Evolutionary conservation across 2,113 vertebrate species (phyloP).

Genomic region (Pseudorectes ferrugineus): DNA sequence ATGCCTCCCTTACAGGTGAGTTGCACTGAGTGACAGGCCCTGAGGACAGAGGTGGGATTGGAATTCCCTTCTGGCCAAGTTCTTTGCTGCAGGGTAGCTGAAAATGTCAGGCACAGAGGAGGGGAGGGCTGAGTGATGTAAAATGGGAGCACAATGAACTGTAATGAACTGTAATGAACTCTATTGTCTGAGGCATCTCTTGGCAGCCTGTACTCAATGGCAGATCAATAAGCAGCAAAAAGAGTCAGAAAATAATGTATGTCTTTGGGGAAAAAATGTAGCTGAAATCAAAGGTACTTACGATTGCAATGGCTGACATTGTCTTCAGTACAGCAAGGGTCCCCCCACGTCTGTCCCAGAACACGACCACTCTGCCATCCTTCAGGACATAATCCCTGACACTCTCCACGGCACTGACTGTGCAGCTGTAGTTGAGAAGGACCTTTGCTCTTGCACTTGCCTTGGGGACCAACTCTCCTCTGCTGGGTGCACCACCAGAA

Average conservation of each 20-base stretch:
- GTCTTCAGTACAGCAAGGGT: background rate
- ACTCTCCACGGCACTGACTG: background rate
- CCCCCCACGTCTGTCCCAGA: background rate
- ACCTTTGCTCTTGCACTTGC: background rate
- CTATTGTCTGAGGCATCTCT: background rate
- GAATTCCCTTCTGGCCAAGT: background rate
- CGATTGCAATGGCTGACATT: background rate
- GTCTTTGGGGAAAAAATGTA: background rate
- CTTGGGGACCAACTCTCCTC: background rate
- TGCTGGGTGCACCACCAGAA: background rate
- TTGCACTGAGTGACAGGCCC: background rate
- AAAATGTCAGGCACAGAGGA: background rate
- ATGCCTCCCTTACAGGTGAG: background rate
- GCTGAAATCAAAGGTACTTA: background rate
- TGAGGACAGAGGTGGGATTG: background rate
- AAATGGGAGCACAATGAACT: background rate
- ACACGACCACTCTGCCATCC: fast-evolving
- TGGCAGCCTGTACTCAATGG: background rate
- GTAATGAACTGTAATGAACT: background rate
- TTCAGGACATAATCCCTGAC: background rate
- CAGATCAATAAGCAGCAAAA: background rate
- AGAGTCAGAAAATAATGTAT: background rate
- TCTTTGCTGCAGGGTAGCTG: background rate
- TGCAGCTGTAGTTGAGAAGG: background rate
- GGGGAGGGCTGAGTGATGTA: background rate